Percentiles rank a stretch among this genome's conserved stretches.
Evolutionary conservation across 1,140 invertebrate species (phyloP).

Genomic region (Antheraea pernyi): DNA sequence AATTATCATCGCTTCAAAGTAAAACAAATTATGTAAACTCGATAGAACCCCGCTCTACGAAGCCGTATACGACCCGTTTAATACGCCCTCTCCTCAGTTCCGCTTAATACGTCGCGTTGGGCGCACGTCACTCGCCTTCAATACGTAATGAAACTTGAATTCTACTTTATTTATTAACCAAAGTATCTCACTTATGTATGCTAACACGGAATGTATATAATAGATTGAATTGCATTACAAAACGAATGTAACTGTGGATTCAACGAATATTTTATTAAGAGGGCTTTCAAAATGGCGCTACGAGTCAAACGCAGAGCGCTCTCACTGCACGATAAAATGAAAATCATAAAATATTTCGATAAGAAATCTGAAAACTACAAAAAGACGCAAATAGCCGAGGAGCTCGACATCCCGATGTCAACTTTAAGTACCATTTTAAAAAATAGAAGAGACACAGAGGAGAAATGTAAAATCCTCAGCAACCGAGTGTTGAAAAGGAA

Average conservation of each 20-base stretch:
- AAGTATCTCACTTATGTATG: too few relatives aligned
- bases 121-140: not conserved
- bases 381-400: conserved; percentile 9
- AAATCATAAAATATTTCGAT: conserved; percentile 12
- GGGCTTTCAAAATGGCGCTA: conserved; percentile 9
- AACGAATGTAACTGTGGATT: not conserved
- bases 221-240: too few relatives aligned
- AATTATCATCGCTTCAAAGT: not conserved
- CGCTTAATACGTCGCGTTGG: conserved; percentile 12
- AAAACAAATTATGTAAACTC: not conserved
- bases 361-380: conserved; percentile 13
- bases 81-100: conserved; percentile 12
- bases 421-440: conserved; percentile 6
- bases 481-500: not conserved
- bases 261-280: too few relatives aligned
- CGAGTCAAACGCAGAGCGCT: conserved; percentile 1
- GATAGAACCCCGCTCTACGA: not conserved
- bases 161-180: not conserved
- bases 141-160: not conserved
- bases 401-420: conserved; percentile 9
- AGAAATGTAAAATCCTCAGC: conserved; percentile 3
- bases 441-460: not conserved
- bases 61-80: conserved; percentile 7
- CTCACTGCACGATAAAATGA: conserved; percentile 10
- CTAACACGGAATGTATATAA: too few relatives aligned